A percentile compares a stretch with the other conserved stretches of the same genome.
These are phyloP conservation scores for Salvelinus namaycush DNA, from an alignment of 2,113 vertebrate species.

Conservation along the genomic window DNA sequence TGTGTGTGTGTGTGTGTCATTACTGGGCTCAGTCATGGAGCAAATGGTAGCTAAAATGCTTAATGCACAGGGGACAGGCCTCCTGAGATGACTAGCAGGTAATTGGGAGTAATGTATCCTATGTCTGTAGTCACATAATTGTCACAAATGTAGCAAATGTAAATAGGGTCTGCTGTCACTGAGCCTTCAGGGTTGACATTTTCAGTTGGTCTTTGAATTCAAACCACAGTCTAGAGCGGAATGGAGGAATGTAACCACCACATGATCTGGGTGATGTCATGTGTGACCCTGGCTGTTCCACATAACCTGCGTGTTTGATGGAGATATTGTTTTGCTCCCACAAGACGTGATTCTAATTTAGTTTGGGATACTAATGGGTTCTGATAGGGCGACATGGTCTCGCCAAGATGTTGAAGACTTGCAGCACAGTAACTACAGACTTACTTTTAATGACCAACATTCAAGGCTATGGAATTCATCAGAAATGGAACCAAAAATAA, in stretches of 20 bases:
- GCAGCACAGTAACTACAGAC: neutral
- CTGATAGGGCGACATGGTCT: slow-evolving; percentile 12
- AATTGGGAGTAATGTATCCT: neutral
- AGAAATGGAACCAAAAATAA: neutral
- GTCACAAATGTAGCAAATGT: too few relatives aligned
- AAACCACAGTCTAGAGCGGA: slow-evolving; percentile 32
- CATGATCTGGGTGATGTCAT: slow-evolving; percentile 53
- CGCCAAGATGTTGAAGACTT: neutral
- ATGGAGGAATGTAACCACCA: slow-evolving; percentile 20
- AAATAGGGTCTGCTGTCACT: slow-evolving; percentile 12
- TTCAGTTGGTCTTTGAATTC: slow-evolving; percentile 30
- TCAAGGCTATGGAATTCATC: neutral
- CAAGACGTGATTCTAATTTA: slow-evolving; percentile 42
- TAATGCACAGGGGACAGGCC: slow-evolving; percentile 22
- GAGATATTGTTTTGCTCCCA: slow-evolving; percentile 17
- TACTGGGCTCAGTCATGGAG: slow-evolving; percentile 32
- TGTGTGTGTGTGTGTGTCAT: slow-evolving; percentile 17
- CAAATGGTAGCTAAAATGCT: slow-evolving; percentile 31
- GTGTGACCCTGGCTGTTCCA: slow-evolving; percentile 31
- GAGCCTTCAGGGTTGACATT: slow-evolving; percentile 19
- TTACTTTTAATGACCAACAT: neutral
- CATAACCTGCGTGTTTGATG: slow-evolving; percentile 41
- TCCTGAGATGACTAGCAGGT: neutral
- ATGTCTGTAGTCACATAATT: neutral
- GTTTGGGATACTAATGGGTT: slow-evolving; percentile 6